Conservation (phyloP, 2,888 invertebrate genomes). For the Hybos culiciformis region DNA sequence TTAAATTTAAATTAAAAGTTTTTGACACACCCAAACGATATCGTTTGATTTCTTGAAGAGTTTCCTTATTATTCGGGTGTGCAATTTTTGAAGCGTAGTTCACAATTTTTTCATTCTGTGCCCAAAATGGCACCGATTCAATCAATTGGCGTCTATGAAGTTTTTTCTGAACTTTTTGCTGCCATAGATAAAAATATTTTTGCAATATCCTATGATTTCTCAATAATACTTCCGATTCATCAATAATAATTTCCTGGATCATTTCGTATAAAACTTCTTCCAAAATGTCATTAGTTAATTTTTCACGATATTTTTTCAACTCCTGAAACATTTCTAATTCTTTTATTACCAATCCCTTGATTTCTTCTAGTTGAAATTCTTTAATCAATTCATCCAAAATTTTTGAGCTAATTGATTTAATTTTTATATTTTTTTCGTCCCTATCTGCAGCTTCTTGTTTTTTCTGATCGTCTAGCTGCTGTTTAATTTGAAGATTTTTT, state of each 20-base stretch:
- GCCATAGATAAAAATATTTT: conserved; percentile 38
- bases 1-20: conserved; percentile 21
- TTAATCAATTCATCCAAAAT: conserved; percentile 9
- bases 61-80: conserved; percentile 33
- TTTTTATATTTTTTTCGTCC: conserved; percentile 2
- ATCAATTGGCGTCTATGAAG: conserved; percentile 39
- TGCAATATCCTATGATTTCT: conserved; percentile 27
- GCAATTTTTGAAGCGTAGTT: conserved; percentile 29
- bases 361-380: conserved; percentile 14
- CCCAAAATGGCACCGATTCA: conserved; percentile 42
- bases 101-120: conserved; percentile 28
- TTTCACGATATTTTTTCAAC: conserved; percentile 10
- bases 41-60: conserved; percentile 37
- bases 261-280: conserved; percentile 22
- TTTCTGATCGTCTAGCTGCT: conserved; percentile 7
- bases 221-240: conserved; percentile 27
- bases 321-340: conserved; percentile 20
- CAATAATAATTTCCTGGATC: conserved; percentile 26
- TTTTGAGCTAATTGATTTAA: not conserved
- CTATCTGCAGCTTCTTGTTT: not conserved
- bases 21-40: conserved; percentile 36
- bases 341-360: conserved; percentile 19
- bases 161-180: conserved; percentile 27
- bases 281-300: conserved; percentile 14
- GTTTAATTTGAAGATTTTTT: conserved; percentile 4